phyloP scores from a whole-genome alignment of 1,140 invertebrate genomes.

The Tetranychus cinnabarinus region DNA sequence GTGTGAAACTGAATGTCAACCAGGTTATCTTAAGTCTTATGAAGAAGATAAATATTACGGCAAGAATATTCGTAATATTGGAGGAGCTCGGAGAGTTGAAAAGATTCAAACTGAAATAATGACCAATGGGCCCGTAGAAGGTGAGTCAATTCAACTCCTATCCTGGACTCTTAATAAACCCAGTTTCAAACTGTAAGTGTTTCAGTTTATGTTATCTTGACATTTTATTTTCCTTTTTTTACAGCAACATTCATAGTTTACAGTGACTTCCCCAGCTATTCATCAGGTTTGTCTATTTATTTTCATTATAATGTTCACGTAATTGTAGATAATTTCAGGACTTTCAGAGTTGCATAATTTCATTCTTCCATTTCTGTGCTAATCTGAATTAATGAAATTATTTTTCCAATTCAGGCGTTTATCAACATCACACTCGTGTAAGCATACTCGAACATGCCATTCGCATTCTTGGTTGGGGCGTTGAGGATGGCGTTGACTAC shows the following conservation, averaged over 20 bases:
- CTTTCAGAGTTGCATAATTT: too few relatives aligned
- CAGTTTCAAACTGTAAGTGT: too few relatives aligned
- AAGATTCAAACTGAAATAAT: conserved; percentile 62
- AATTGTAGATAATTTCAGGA: too few relatives aligned
- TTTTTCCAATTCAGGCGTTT: conserved; percentile 33
- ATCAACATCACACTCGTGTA: conserved; percentile 47
- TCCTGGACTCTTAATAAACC: too few relatives aligned
- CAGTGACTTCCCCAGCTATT: too few relatives aligned
- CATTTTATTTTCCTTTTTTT: too few relatives aligned
- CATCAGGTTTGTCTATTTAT: too few relatives aligned
- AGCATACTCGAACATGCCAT: conserved; percentile 68
- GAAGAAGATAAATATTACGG: conserved; percentile 52
- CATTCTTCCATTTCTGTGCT: too few relatives aligned
- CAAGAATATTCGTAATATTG: conserved; percentile 37
- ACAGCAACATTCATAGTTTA: too few relatives aligned
- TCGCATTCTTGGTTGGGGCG: conserved; percentile 66
- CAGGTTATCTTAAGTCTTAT: conserved; percentile 40
- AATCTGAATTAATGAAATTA: too few relatives aligned
- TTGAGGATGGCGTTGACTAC: conserved; percentile 46
- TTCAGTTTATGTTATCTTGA: too few relatives aligned
- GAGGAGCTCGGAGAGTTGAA: conserved; percentile 29
- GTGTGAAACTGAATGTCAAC: conserved; percentile 47
- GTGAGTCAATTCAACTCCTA: conserved; percentile 17
- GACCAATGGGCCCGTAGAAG: conserved; percentile 72
- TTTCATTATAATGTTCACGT: too few relatives aligned